Evolutionary conservation across 1,140 invertebrate species (phyloP).

Genomic region (Ctenoplectra terminalis): DNA sequence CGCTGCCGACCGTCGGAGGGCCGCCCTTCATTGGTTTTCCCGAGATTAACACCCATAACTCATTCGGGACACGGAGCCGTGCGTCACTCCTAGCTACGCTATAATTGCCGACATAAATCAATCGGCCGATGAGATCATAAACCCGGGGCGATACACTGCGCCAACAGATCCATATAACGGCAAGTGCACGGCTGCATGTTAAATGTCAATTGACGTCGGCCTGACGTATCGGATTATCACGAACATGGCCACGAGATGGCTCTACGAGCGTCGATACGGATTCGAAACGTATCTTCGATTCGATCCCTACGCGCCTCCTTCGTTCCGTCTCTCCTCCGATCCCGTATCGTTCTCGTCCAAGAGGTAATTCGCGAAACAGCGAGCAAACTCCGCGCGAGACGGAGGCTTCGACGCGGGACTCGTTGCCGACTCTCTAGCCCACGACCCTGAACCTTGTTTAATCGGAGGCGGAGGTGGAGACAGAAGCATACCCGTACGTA

Average conservation of each 20-base stretch:
- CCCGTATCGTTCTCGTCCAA: no score
- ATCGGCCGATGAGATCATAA: constrained; percentile 83
- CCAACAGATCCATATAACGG: constrained; percentile 77
- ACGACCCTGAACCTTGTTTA: constrained; percentile 54
- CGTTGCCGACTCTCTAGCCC: neutral
- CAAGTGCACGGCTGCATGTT: constrained; percentile 78
- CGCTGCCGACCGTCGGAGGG: constrained; percentile 31
- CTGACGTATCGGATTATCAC: constrained; percentile 70
- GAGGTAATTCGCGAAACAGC: neutral
- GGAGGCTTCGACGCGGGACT: neutral
- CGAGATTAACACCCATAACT: constrained; percentile 82
- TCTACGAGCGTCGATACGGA: constrained; percentile 37
- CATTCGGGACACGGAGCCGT: constrained; percentile 79
- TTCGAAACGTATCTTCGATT: constrained; percentile 30
- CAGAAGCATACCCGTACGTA: constrained; percentile 35
- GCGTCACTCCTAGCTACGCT: constrained; percentile 81
- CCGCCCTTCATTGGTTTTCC: constrained; percentile 75
- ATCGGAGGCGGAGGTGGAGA: neutral
- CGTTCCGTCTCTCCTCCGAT: no score
- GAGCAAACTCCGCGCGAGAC: neutral
- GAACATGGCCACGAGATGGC: constrained; percentile 65
- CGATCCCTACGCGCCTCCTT: neutral
- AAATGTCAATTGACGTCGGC: constrained; percentile 78
- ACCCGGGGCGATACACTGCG: constrained; percentile 79
- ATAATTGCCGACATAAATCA: constrained; percentile 84